Conservation (phyloP, 2,797 vertebrate species). For the Xiphophorus birchmanni region DNA sequence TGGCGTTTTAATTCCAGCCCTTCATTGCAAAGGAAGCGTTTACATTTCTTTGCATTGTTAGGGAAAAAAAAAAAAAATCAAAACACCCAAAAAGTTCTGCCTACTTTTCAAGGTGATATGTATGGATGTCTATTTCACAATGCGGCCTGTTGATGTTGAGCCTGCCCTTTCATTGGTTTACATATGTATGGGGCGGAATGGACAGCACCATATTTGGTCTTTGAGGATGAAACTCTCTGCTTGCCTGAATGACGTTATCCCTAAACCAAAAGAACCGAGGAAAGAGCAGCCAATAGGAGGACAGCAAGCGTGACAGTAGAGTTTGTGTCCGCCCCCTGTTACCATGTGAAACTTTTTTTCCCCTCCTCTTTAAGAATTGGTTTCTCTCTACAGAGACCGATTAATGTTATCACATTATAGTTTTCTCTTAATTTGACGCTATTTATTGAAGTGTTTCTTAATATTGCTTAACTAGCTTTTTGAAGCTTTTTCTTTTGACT, state of each 20-base stretch:
- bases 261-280: slow-evolving; percentile 68
- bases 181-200: slow-evolving; percentile 72
- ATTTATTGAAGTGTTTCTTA: slow-evolving; percentile 4
- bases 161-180: slow-evolving; percentile 76
- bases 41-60: background rate
- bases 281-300: slow-evolving; percentile 76
- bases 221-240: slow-evolving; percentile 69
- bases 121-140: slow-evolving; percentile 59
- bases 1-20: background rate
- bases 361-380: slow-evolving; percentile 48
- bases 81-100: background rate
- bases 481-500: slow-evolving; percentile 4
- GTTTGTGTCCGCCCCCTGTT: slow-evolving; percentile 77
- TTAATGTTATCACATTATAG: slow-evolving; percentile 1
- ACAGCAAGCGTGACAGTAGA: slow-evolving; percentile 66
- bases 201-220: slow-evolving; percentile 78
- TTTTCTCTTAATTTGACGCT: slow-evolving; percentile 12
- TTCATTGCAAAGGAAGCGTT: background rate
- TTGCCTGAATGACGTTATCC: slow-evolving; percentile 68
- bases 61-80: too few relatives aligned
- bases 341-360: slow-evolving; percentile 78
- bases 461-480: background rate
- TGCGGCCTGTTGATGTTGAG: slow-evolving; percentile 82
- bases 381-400: slow-evolving; percentile 30
- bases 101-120: slow-evolving; percentile 12